phyloP scores from a whole-genome alignment of 2,113 vertebrate genomes.

The Bos indicus region DNA sequence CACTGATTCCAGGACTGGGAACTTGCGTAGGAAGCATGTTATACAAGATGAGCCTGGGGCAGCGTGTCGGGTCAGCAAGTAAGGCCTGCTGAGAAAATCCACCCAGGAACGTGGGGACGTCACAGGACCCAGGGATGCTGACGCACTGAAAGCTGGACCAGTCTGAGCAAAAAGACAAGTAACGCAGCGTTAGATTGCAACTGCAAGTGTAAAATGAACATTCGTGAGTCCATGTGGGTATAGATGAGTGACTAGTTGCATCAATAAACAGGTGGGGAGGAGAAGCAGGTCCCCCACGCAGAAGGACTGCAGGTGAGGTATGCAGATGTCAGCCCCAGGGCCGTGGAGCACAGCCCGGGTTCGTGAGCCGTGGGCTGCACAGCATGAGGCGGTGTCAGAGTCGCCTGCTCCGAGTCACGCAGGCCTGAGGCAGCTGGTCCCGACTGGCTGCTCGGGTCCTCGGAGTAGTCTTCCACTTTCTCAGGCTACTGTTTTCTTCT shows the following conservation, averaged over 20 bases:
- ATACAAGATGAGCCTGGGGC: not conserved
- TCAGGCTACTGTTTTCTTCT: too few relatives aligned
- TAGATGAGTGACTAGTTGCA: rapidly evolving
- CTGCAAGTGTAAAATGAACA: not conserved
- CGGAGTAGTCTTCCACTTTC: not conserved
- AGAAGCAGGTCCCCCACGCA: not conserved
- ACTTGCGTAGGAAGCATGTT: not conserved
- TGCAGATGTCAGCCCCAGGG: not conserved
- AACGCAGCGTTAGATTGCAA: too few relatives aligned
- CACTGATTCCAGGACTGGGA: not conserved
- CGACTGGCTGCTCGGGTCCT: not conserved
- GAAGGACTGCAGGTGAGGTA: not conserved
- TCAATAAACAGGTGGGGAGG: too few relatives aligned
- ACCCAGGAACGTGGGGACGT: rapidly evolving
- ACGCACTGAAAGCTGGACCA: not conserved
- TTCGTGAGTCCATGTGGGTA: rapidly evolving
- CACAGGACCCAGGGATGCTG: not conserved
- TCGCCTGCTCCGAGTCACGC: not conserved
- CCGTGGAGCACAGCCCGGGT: rapidly evolving
- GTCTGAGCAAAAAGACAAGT: not conserved
- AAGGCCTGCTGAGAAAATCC: not conserved
- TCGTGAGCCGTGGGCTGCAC: rapidly evolving
- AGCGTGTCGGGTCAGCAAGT: not conserved
- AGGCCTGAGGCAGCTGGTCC: not conserved
- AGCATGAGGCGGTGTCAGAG: rapidly evolving